These are phyloP conservation scores for Copsychus sechellarum DNA, from an alignment of 2,113 vertebrate genomes.

Conservation along the genomic window DNA sequence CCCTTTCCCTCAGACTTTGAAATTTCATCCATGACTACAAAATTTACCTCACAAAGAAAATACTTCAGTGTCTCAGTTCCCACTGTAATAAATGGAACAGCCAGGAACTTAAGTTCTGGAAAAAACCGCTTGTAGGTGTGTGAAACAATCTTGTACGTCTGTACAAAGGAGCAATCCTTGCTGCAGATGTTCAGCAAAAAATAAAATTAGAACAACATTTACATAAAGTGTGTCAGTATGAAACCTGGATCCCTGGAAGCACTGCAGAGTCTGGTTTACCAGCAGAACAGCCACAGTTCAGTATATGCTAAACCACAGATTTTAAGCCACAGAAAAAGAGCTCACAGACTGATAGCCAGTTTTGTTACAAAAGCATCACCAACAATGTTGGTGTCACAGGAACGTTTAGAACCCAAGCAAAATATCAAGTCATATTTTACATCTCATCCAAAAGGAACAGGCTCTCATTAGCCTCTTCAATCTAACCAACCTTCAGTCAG, in stretches of 20 bases:
- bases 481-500: slow-evolving; percentile 45
- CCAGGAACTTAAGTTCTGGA: not conserved
- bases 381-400: not conserved
- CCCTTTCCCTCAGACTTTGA: not conserved
- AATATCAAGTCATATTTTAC: slow-evolving; percentile 68
- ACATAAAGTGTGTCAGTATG: not conserved
- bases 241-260: not conserved
- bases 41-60: not conserved
- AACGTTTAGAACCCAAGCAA: slow-evolving; percentile 50
- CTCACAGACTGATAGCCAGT: slow-evolving; percentile 60
- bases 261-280: slow-evolving; percentile 33
- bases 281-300: slow-evolving; percentile 53
- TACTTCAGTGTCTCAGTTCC: not conserved
- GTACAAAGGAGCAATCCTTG: not conserved
- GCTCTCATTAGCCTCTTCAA: slow-evolving; percentile 65
- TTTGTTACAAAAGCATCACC: slow-evolving; percentile 56
- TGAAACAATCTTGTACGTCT: not conserved
- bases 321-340: slow-evolving; percentile 23
- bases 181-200: slow-evolving; percentile 10
- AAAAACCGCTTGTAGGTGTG: not conserved
- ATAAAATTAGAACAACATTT: slow-evolving; percentile 1
- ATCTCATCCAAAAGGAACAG: slow-evolving; percentile 50
- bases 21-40: not conserved
- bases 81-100: not conserved
- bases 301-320: slow-evolving; percentile 51